phyloP scores from a whole-genome alignment of 2,113 vertebrate genomes.

The Callaeas wilsoni region DNA sequence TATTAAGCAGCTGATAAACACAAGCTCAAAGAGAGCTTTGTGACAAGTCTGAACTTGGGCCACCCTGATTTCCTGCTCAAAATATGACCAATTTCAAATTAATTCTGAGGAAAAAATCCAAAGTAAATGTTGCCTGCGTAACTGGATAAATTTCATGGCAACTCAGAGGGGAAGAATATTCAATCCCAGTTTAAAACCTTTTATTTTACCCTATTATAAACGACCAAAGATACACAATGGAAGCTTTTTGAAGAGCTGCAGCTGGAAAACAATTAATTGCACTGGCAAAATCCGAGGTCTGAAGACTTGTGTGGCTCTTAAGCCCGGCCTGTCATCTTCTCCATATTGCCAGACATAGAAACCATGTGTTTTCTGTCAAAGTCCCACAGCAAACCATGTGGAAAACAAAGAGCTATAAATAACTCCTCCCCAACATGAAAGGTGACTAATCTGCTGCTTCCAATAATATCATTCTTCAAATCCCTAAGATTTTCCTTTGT shows the following conservation, averaged over 20 bases:
- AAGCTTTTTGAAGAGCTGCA: background rate
- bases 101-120: background rate
- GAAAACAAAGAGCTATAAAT: constrained; percentile 46
- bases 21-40: background rate
- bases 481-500: background rate
- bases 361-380: constrained; percentile 35
- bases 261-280: background rate
- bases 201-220: background rate
- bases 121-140: background rate
- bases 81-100: background rate
- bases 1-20: background rate
- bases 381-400: background rate
- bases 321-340: background rate
- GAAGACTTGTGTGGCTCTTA: background rate
- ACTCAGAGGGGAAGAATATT: background rate
- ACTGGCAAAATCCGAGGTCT: background rate
- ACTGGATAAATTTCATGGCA: background rate
- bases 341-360: background rate
- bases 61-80: background rate
- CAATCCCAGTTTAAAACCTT: background rate
- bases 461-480: background rate
- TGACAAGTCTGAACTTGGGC: background rate
- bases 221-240: background rate
- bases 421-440: background rate
- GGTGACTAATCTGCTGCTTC: background rate